These are phyloP conservation scores for Apus apus DNA, from an alignment of 2,113 vertebrate genomes.

Conservation along the genomic window DNA sequence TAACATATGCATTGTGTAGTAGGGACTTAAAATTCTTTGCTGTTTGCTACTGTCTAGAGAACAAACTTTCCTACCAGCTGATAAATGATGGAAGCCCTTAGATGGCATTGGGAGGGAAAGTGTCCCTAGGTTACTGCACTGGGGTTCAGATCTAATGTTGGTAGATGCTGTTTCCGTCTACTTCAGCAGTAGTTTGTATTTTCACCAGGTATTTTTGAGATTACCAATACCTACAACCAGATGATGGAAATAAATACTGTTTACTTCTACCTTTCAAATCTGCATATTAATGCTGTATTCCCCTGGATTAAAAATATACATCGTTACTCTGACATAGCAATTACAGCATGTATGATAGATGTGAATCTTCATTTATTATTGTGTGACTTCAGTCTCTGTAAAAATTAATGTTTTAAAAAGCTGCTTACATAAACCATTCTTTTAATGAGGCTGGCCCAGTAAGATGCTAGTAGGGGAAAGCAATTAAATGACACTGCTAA, in stretches of 20 bases:
- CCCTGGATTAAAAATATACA: background rate
- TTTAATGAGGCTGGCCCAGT: background rate
- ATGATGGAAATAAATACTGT: background rate
- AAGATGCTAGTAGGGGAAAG: background rate
- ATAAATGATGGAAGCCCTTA: background rate
- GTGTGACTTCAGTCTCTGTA: background rate
- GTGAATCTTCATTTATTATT: background rate
- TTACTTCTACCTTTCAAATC: background rate
- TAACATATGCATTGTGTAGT: fast-evolving
- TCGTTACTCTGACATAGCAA: background rate
- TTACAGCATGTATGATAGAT: background rate
- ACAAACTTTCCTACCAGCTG: background rate
- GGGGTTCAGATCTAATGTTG: background rate
- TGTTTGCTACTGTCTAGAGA: background rate
- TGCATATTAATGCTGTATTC: background rate
- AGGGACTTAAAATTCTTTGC: background rate
- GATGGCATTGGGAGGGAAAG: fast-evolving
- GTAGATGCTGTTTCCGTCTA: background rate
- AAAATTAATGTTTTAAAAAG: background rate
- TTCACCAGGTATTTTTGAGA: background rate
- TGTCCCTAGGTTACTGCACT: background rate
- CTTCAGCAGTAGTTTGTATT: background rate
- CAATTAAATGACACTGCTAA: background rate
- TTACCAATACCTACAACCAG: background rate
- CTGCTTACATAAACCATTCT: background rate